These are phyloP conservation scores for Salvelinus fontinalis DNA, from an alignment of 2,113 vertebrate genomes.

Conservation along the genomic window DNA sequence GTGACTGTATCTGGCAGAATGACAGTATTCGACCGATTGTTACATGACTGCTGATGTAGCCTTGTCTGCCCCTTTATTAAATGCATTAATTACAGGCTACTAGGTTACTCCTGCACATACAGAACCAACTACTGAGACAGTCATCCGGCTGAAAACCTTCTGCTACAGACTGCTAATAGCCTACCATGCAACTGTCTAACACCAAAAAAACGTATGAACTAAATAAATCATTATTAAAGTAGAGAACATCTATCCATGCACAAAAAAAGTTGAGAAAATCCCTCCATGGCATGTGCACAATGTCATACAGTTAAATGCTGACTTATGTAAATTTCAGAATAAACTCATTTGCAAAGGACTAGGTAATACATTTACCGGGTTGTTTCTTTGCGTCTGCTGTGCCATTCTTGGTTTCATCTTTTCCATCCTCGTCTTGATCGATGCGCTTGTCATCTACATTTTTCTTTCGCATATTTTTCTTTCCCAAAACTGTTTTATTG, in stretches of 20 bases:
- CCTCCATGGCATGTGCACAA: too few relatives aligned
- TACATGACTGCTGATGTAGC: not conserved
- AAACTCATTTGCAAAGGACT: not conserved
- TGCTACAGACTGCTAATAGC: not conserved
- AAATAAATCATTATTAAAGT: not conserved
- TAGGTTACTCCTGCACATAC: too few relatives aligned
- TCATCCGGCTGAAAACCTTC: too few relatives aligned
- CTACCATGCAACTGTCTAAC: not conserved
- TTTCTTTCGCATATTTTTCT: slow-evolving; percentile 1
- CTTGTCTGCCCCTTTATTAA: not conserved
- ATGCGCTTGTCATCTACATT: not conserved
- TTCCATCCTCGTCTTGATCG: not conserved
- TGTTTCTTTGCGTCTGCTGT: slow-evolving; percentile 7
- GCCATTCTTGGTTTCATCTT: not conserved
- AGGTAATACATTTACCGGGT: slow-evolving; percentile 31
- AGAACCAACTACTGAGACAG: too few relatives aligned
- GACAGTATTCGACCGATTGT: not conserved
- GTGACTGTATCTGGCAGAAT: not conserved
- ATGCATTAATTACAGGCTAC: too few relatives aligned
- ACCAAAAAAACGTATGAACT: not conserved
- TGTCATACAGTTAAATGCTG: too few relatives aligned
- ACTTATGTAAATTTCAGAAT: not conserved
- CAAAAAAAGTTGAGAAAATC: not conserved
- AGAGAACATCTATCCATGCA: not conserved
- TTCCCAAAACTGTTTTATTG: not conserved